phyloP scores from a whole-genome alignment of 2,888 invertebrate species.

The Cryptus armator region DNA sequence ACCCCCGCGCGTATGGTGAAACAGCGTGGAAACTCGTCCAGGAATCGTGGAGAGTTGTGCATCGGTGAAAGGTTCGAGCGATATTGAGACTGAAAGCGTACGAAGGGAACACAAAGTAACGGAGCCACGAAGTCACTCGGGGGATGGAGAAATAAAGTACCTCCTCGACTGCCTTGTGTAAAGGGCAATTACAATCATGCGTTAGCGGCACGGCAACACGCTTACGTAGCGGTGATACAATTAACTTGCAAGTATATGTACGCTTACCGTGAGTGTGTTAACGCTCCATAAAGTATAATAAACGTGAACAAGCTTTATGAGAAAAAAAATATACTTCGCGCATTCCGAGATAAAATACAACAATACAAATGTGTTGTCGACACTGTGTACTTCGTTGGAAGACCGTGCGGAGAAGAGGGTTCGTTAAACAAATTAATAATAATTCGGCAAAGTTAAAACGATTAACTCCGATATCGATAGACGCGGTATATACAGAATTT shows the following conservation, averaged over 20 bases:
- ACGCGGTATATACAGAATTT: background rate
- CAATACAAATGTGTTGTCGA: too few species aligned
- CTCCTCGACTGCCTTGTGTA: slow-evolving; percentile 6
- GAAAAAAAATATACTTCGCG: background rate
- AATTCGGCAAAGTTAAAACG: too few species aligned
- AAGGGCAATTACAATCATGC: slow-evolving; percentile 76
- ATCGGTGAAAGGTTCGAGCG: slow-evolving; percentile 43
- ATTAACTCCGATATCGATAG: too few species aligned
- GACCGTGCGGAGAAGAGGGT: too few species aligned
- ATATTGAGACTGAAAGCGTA: slow-evolving; percentile 51
- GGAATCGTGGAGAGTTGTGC: slow-evolving; percentile 50
- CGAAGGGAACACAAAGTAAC: slow-evolving; percentile 54
- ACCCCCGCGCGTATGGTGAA: slow-evolving; percentile 40
- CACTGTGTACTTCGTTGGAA: too few species aligned
- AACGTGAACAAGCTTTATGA: background rate
- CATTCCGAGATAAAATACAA: background rate
- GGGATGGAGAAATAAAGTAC: slow-evolving; percentile 68
- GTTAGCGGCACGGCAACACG: slow-evolving; percentile 73
- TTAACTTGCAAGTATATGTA: slow-evolving; percentile 71
- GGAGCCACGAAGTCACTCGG: slow-evolving; percentile 40
- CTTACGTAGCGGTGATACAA: slow-evolving; percentile 79
- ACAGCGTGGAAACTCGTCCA: slow-evolving; percentile 57
- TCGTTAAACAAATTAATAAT: too few species aligned
- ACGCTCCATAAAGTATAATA: background rate
- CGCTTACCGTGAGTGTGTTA: background rate